These are phyloP conservation scores for Sternotherus odoratus DNA, from an alignment of 2,797 vertebrate genomes.

Conservation along the genomic window DNA sequence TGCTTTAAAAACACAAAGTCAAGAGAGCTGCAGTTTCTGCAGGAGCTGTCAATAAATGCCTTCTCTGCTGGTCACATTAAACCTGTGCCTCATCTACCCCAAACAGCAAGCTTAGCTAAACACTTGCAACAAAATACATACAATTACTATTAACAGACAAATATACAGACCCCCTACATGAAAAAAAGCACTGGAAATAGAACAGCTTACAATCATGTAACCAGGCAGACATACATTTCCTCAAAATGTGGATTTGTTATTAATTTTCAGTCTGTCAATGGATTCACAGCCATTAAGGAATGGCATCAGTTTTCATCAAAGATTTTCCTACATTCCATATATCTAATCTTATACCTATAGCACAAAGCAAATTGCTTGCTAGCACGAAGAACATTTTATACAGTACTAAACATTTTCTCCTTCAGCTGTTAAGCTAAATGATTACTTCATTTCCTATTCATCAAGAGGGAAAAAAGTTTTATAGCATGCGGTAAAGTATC, in stretches of 20 bases:
- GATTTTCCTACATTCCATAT: not conserved
- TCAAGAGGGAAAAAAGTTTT: not conserved
- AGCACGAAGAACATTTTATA: not conserved
- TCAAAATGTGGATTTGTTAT: not conserved
- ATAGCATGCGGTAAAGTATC: not conserved
- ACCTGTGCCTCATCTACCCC: not conserved
- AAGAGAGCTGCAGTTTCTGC: not conserved
- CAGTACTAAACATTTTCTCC: not conserved
- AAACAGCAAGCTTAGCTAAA: not conserved
- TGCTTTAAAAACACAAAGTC: not conserved
- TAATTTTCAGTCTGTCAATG: not conserved
- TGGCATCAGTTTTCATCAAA: not conserved
- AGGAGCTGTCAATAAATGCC: not conserved
- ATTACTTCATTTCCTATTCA: not conserved
- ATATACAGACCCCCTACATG: not conserved
- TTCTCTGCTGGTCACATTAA: not conserved
- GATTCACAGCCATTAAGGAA: not conserved
- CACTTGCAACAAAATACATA: not conserved
- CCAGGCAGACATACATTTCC: not conserved
- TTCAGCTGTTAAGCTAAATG: not conserved
- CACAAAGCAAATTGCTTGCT: not conserved
- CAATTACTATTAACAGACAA: not conserved
- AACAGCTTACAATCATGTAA: not conserved
- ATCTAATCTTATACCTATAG: not conserved
- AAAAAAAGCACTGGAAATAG: not conserved